A percentile compares a stretch with the other conserved stretches of the same genome.
These are phyloP conservation scores for Spea bombifrons DNA, from an alignment of 2,113 vertebrate species.

Conservation along the genomic window DNA sequence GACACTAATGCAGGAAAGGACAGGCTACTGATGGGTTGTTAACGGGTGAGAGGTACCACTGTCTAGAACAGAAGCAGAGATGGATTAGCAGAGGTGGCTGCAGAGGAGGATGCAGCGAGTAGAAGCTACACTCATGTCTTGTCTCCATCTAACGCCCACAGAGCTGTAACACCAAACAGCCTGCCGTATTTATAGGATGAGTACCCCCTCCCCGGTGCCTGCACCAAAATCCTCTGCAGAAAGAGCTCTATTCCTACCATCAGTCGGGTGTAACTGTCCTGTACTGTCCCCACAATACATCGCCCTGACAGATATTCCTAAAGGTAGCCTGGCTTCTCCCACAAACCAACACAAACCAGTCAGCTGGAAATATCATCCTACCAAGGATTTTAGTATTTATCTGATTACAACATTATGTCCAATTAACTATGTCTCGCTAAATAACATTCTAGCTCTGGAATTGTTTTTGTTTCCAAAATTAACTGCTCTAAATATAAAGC, in stretches of 20 bases:
- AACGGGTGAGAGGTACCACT: neutral
- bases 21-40: neutral
- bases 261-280: neutral
- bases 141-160: slow-evolving; percentile 43
- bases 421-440: no score
- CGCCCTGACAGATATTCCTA: neutral
- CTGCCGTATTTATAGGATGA: slow-evolving; percentile 45
- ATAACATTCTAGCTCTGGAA: no score
- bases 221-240: slow-evolving; percentile 44
- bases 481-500: no score
- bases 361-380: no score
- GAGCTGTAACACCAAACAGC: slow-evolving; percentile 43
- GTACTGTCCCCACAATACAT: neutral
- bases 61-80: no score
- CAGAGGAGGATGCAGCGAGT: slow-evolving; percentile 25
- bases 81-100: slow-evolving; percentile 27
- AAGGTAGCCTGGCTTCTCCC: no score
- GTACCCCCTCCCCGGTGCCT: slow-evolving; percentile 37
- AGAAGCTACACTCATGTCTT: slow-evolving; percentile 34
- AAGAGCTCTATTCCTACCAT: neutral
- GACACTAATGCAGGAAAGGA: neutral
- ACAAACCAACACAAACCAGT: no score
- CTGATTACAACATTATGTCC: no score
- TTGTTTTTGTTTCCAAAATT: no score
- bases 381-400: no score